Base-by-base conservation (phyloP, 2,113 vertebrate genomes). In the Canis aureus region DNA sequence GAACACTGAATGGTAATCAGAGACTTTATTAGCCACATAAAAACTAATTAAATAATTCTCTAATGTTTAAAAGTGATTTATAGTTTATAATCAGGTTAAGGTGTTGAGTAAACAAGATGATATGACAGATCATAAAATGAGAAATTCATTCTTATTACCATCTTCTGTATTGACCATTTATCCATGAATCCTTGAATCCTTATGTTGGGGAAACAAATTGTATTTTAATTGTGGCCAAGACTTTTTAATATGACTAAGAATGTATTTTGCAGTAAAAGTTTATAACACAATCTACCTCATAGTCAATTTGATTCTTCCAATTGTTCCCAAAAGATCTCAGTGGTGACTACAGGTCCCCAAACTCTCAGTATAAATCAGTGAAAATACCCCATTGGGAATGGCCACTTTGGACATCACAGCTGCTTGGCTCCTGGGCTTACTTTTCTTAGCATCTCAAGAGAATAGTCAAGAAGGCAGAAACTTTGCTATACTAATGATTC, bases 71-170 rank as follows among this genome's bases (percentile, higher is more conserved):
- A 96, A 96, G 29, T 85, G 69, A 94, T 88, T 87, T 80, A 84
- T 88, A 94, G 78, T 73, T 97, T 96, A 78, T 94, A 74, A 97
- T 96, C 53, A 94, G 27, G 89, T 13, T 87, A 94, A 88, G 87
- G 8, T 7, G 9, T 84, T 94, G 29, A 55, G 43, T 89, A 94
- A 96, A 86, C 55, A 95, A 96, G 23, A 38, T 95, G 43, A 84
- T 82, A 85, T 89, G 59, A 59, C 69, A 91, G 11, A 82, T 92
- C 35, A 97, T 71, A 89, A 95, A 93, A 82, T 94, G 35, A 92
- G 51, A 97, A 97, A 89, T 89, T 35, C 19, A 79, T 89, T 43
- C 51, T 92, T 86, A 81, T 22, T 67, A 17, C 57, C 5, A 38
- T 94, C 35, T 88, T 87, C 57, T 86, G 2, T 86, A 49, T 59